These are phyloP conservation scores for Gephyroberyx darwinii DNA, from an alignment of 2,797 vertebrate genomes.

Conservation along the genomic window DNA sequence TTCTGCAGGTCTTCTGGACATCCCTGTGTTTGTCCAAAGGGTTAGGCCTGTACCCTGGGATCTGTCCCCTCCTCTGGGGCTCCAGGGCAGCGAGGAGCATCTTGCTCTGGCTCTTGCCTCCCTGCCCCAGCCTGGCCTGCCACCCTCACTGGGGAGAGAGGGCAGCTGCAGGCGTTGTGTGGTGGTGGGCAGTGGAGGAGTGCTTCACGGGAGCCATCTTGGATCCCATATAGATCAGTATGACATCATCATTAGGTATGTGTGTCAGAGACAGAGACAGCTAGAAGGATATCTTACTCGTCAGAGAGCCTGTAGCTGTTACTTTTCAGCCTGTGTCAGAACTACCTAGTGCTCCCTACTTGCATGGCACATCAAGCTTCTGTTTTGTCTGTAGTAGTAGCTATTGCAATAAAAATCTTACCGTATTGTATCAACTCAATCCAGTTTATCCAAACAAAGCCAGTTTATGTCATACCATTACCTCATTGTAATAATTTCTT, in stretches of 20 bases:
- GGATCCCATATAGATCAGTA: constrained; percentile 84
- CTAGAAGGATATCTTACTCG: not conserved
- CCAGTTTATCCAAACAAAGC: not conserved
- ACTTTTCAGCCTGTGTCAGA: too few species aligned
- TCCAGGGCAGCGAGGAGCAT: constrained; percentile 76
- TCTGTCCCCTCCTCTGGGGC: constrained; percentile 78
- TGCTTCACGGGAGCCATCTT: constrained; percentile 81
- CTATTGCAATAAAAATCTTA: too few species aligned
- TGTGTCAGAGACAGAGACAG: not conserved
- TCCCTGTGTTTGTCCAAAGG: constrained; percentile 79
- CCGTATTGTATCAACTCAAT: not conserved
- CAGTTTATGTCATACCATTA: not conserved
- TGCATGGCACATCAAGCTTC: too few species aligned
- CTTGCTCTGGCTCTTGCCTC: constrained; percentile 68
- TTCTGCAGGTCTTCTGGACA: constrained; percentile 63
- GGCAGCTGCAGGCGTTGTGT: constrained; percentile 78
- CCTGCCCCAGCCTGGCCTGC: constrained; percentile 73
- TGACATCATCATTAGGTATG: constrained; percentile 82
- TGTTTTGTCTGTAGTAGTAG: too few species aligned
- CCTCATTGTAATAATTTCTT: not conserved
- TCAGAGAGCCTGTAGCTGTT: not conserved
- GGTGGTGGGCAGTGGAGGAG: constrained; percentile 83
- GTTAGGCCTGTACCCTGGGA: constrained; percentile 48
- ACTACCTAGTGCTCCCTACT: not conserved
- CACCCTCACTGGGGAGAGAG: constrained; percentile 46